Conservation (phyloP, 2,113 vertebrate genomes). For the Clarias magur region DNA sequence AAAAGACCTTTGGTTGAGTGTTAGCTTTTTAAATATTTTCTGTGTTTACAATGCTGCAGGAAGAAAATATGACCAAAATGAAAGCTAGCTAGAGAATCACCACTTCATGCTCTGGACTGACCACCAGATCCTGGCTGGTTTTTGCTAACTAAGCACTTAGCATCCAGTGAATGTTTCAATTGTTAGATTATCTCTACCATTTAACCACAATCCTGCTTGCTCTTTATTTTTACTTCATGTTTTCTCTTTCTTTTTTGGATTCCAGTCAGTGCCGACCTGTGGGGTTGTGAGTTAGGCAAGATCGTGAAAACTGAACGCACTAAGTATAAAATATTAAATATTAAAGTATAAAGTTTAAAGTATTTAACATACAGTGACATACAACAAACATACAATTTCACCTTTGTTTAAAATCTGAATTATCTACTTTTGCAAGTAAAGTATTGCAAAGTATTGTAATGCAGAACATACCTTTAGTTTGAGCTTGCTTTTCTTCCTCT, state of each 20-base stretch:
- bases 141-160: neutral
- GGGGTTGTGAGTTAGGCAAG: no score
- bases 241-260: neutral
- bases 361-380: no score
- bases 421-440: no score
- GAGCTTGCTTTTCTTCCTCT: no score
- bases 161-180: neutral
- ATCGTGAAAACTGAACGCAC: no score
- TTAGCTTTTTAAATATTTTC: neutral
- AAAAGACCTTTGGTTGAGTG: neutral
- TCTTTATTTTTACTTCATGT: neutral
- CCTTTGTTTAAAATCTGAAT: no score
- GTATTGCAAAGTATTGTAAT: no score
- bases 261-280: neutral
- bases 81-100: neutral
- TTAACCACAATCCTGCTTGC: neutral
- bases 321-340: no score
- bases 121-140: neutral
- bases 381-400: no score
- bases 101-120: neutral
- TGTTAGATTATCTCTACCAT: neutral
- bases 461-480: no score
- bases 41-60: neutral
- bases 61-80: neutral
- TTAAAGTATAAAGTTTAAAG: no score